Base-by-base conservation (phyloP, 2,113 vertebrate species). In the Capra hircus region DNA sequence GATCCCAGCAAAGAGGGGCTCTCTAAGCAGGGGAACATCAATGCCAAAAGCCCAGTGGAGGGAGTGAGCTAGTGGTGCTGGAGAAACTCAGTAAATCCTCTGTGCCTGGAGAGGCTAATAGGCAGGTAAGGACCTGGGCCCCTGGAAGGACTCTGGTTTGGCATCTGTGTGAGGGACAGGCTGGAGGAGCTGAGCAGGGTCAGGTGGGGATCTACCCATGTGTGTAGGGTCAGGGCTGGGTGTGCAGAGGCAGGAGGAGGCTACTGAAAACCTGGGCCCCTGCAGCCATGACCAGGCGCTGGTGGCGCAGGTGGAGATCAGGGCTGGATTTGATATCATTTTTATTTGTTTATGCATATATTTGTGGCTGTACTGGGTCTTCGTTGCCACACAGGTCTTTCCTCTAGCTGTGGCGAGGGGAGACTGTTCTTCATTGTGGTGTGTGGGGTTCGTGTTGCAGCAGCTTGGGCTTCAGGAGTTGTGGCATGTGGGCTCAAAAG, bases 121-220 rank as follows among this genome's bases (percentile, higher is more conserved):
- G 5, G 21, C 36, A 7, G 59, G 1, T 5, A 84, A 17, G 19
- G 52, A 33, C 7, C 21, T 11, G 21, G 40, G 43, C 3, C 45
- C 0, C 16, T 36, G 16, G 53, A 33, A 45, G 6, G 14, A 48
- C n/a, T 45, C 87, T 25, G 57, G 33, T 19, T 30, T 80, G 86
- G 33, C 30, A 25, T 60, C 74, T 2, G 0, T 13, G 33, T 33
- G 53, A 36, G 13, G 3, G 74, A 43, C 80, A 19, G 16, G 23
- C 0, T 0, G 0, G 40, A 17, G 16, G 45, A 8, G 30, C 13
- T 7, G 13, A 59, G 19, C 1, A 2, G 55, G n/a, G 50, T n/a
- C 12, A n/a, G 4, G 23, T 19, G 2, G 0, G 16, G 6, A 10
- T 40, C 43, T 14, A 12, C 33, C 0, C 3, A 1, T 43, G 96